Conservation (phyloP, 2,888 invertebrate genomes). For the Luperina testacea region DNA sequence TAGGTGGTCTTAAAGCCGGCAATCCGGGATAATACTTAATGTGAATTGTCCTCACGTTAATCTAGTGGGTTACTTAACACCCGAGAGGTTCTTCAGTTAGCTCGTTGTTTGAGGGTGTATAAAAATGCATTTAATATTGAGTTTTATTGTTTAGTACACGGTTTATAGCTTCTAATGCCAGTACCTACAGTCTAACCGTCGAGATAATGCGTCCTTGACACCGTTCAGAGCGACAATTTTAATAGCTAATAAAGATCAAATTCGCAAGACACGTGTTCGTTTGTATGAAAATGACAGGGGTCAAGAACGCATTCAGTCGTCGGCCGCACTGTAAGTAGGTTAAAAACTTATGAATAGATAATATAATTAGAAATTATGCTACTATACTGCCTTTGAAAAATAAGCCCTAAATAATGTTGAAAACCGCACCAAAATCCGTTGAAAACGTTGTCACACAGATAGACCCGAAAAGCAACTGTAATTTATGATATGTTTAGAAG, state of each 20-base stretch:
- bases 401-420: not conserved
- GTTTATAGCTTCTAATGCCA: not conserved
- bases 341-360: too few species aligned
- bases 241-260: not conserved
- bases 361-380: too few species aligned
- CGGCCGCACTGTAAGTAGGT: too few species aligned
- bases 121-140: not conserved
- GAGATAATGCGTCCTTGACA: not conserved
- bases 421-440: not conserved
- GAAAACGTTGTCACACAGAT: not conserved
- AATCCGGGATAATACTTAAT: constrained; percentile 27
- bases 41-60: constrained; percentile 26
- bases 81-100: not conserved
- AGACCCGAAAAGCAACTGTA: not conserved
- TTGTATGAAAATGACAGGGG: too few species aligned
- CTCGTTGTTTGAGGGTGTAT: not conserved
- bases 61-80: not conserved
- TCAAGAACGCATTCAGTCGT: too few species aligned
- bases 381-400: too few species aligned
- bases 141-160: not conserved
- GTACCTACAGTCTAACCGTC: not conserved
- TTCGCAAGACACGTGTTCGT: not conserved
- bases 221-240: not conserved
- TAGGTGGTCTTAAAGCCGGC: constrained; percentile 22
- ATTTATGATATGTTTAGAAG: not conserved